Conservation (phyloP, 1,140 invertebrate genomes). For the Rhizoglyphus robini region DNA sequence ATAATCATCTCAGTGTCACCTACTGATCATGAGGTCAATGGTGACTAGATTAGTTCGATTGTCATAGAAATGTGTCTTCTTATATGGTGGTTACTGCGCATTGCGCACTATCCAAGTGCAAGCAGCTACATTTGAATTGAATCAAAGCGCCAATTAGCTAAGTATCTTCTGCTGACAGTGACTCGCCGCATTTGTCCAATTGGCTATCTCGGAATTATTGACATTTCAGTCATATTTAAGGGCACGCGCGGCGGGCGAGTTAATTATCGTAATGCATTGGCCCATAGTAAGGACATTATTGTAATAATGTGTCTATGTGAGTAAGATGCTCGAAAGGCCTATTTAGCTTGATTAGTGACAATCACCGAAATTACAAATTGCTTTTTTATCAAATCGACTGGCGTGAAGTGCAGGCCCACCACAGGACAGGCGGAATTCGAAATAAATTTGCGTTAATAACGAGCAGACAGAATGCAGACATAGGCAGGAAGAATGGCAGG, state of each 20-base stretch:
- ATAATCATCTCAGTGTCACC: no score
- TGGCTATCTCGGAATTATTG: no score
- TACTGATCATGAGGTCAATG: no score
- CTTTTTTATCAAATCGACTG: slow-evolving; percentile 16
- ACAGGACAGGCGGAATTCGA: not conserved
- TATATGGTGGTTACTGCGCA: no score
- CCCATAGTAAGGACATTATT: not conserved
- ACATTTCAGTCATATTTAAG: not conserved
- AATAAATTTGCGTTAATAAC: not conserved
- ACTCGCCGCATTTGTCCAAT: no score
- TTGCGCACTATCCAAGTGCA: no score
- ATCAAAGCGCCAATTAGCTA: no score
- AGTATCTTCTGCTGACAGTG: no score
- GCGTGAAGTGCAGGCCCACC: not conserved
- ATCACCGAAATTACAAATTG: slow-evolving; percentile 16
- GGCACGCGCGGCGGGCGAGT: not conserved
- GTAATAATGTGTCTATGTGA: not conserved
- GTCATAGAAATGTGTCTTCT: no score
- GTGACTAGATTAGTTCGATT: no score
- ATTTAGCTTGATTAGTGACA: slow-evolving; percentile 16
- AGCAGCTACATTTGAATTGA: no score
- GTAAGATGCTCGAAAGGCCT: not conserved
- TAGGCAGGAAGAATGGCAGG: not conserved
- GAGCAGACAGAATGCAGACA: no score
- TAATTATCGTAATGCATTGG: slow-evolving; percentile 15